Evolutionary conservation across 2,113 vertebrate genomes (phyloP), one percentile per base, ranked within the genome.

Genomic region (Rhinoderma darwinii): DNA sequence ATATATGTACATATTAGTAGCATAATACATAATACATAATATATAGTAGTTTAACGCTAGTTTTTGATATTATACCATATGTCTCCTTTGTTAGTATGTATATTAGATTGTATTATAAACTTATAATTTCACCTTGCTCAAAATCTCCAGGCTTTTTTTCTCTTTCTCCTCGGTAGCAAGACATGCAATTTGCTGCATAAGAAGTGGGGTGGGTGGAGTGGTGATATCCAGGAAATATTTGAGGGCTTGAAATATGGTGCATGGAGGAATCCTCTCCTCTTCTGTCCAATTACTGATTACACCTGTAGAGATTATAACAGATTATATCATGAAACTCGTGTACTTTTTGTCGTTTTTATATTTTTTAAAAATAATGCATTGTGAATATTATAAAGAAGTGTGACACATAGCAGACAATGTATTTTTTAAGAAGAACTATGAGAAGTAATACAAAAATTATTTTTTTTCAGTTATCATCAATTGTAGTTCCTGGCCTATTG

Each of bases 191-290:
- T 99, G 98, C 91, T 99, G 97, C 87, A 99, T 94, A 84, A 99
- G 94, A 86, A 98, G 91, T 0, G 98, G 98, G 0, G 94, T 99
- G 0, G 98, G 98, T 0, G 98, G 96, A 0, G 97, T 98, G 70
- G 97, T 98, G 93, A 99, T 98, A 89, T 99, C 98, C 96, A 99
- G 91, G 89, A 98, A 99, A 91, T 96, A 96, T 91, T 97, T 98
- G 91, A 99, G 98, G 56, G 96, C 97, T 91, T 99, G 98, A 93
- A 96, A 96, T 91, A 99, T 96, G 92, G 98, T 99, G 92, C 98
- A 99, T 6, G 97, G 96, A 0, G 98, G 97, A 88, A 98, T 94
- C 27, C 97, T 96, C 56, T 84, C 94, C 92, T 98, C 97, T 0
- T 96, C 94, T 0, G 95, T 97, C 98, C 98, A 99, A 92, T 99